A percentile compares a stretch with the other conserved stretches of the same genome.
Conservation (phyloP, 1,140 invertebrate species). For the Ceratina australensis region DNA sequence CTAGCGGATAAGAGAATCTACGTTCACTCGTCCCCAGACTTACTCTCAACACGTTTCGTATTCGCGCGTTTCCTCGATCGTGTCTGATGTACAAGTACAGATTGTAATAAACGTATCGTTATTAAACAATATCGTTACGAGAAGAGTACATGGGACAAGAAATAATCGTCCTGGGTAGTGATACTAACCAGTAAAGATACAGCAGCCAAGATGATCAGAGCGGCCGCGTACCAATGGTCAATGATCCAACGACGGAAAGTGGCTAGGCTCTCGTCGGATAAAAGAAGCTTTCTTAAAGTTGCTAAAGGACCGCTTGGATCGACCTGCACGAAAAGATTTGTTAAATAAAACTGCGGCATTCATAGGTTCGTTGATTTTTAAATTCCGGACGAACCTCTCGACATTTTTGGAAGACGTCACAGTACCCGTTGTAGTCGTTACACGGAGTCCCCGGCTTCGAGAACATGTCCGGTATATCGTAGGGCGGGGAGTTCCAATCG, state of each 20-base stretch:
- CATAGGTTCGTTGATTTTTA: neutral
- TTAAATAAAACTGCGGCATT: neutral
- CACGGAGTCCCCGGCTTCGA: slow-evolving; percentile 97
- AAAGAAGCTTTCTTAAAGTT: slow-evolving; percentile 90
- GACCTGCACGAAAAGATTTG: slow-evolving; percentile 79
- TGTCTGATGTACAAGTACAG: slow-evolving; percentile 62
- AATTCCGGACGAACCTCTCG: slow-evolving; percentile 74
- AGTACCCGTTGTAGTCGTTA: slow-evolving; percentile 99
- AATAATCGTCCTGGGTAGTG: neutral
- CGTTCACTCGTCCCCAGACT: slow-evolving; percentile 58
- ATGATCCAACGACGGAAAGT: slow-evolving; percentile 91
- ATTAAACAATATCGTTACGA: neutral
- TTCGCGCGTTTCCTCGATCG: slow-evolving; percentile 65
- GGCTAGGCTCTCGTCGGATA: slow-evolving; percentile 93
- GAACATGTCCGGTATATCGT: slow-evolving; percentile 94
- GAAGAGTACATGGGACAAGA: neutral
- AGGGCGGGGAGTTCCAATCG: slow-evolving; percentile 92
- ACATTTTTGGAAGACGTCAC: slow-evolving; percentile 99
- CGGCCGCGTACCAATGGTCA: slow-evolving; percentile 91
- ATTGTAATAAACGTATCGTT: neutral
- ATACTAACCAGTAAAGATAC: slow-evolving; percentile 88
- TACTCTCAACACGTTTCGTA: slow-evolving; percentile 66
- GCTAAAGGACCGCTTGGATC: slow-evolving; percentile 97
- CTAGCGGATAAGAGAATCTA: slow-evolving; percentile 22
- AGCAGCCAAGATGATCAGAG: slow-evolving; percentile 86